Conservation (phyloP, 53 echinoderm and acorn worm genomes). For the Pentamera pediparva region DNA sequence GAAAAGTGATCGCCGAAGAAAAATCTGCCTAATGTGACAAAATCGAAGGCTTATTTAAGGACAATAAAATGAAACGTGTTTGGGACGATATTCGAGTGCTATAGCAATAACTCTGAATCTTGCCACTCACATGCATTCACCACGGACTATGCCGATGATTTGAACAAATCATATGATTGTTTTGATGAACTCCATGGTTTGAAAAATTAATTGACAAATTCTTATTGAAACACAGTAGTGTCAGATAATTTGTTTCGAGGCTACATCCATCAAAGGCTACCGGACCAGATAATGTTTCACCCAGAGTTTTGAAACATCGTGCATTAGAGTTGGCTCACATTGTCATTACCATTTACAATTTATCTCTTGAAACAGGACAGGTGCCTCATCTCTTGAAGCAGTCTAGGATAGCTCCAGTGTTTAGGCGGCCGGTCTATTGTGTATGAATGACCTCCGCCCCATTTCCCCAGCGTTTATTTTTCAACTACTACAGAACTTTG, state of each 20-base stretch:
- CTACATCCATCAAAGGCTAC: not conserved
- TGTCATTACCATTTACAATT: not conserved
- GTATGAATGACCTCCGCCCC: not conserved
- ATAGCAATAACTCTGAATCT: too few relatives aligned
- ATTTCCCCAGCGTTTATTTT: not conserved
- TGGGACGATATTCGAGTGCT: not conserved
- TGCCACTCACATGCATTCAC: not conserved
- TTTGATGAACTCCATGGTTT: not conserved
- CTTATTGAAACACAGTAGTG: not conserved
- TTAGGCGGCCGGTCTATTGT: not conserved
- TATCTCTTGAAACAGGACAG: not conserved
- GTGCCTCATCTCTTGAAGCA: not conserved
- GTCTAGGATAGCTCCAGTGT: not conserved
- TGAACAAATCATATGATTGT: not conserved
- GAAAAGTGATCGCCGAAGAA: not conserved
- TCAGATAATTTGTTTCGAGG: not conserved
- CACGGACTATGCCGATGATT: not conserved
- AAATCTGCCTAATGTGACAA: not conserved
- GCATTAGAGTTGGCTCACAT: not conserved
- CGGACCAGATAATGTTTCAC: not conserved
- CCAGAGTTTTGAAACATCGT: not conserved
- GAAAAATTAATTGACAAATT: not conserved
- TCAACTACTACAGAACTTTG: not conserved
- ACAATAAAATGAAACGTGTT: not conserved
- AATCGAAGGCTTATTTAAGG: not conserved